phyloP scores from a whole-genome alignment of 2,113 vertebrate genomes.

The Ia io region DNA sequence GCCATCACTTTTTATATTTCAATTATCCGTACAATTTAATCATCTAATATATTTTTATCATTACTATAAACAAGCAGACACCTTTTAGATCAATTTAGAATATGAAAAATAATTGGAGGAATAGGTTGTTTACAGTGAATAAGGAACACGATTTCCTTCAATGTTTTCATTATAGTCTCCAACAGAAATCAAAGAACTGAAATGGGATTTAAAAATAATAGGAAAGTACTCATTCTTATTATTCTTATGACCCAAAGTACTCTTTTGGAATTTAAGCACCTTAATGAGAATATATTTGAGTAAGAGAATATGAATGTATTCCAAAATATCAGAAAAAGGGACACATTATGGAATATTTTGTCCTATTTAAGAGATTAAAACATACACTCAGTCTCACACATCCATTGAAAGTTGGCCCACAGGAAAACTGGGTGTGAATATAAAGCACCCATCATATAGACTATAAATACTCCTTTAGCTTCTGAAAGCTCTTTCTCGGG shows the following conservation, averaged over 20 bases:
- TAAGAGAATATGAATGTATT: not conserved
- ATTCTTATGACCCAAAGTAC: not conserved
- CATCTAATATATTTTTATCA: not conserved
- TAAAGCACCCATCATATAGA: not conserved
- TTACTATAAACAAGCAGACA: not conserved
- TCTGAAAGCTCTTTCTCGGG: constrained; percentile 26
- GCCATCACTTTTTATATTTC: not conserved
- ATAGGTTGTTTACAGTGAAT: not conserved
- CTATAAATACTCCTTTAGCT: constrained; percentile 38
- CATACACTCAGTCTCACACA: not conserved
- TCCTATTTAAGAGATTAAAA: not conserved
- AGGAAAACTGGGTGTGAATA: not conserved
- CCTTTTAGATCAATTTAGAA: not conserved
- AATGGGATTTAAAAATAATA: not conserved
- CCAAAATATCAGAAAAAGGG: not conserved
- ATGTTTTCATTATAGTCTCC: not conserved
- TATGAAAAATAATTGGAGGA: not conserved
- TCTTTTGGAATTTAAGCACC: not conserved
- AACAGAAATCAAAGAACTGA: not conserved
- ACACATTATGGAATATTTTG: not conserved
- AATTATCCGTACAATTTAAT: not conserved
- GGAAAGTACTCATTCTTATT: not conserved
- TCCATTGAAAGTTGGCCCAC: not conserved
- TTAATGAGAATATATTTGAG: constrained; percentile 8
- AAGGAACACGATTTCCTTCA: not conserved